These are phyloP conservation scores for Leptobrachium leishanense DNA, from an alignment of 2,113 vertebrate genomes.

Conservation along the genomic window DNA sequence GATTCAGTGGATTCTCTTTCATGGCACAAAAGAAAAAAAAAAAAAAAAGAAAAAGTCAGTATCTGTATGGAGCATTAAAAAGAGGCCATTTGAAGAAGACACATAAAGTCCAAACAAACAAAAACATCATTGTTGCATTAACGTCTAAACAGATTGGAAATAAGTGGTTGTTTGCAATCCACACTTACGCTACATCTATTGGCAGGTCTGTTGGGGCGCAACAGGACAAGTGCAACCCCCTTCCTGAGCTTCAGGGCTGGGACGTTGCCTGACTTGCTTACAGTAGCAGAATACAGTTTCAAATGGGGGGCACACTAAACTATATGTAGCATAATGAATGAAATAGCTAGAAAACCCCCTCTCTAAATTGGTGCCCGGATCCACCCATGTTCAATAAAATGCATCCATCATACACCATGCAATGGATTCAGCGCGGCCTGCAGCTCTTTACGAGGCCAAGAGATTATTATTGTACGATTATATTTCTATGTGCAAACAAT, in stretches of 20 bases:
- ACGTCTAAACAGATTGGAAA: conserved; percentile 19
- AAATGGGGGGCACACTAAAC: too few relatives aligned
- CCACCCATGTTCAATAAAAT: too few relatives aligned
- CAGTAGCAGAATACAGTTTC: too few relatives aligned
- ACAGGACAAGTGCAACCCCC: too few relatives aligned
- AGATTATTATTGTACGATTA: not conserved
- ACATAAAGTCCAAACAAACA: not conserved
- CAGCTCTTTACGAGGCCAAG: not conserved
- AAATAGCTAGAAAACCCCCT: too few relatives aligned
- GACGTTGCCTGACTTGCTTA: too few relatives aligned
- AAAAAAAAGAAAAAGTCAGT: conserved; percentile 28
- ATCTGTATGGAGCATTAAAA: conserved; percentile 12
- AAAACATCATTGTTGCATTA: conserved; percentile 32
- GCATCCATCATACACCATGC: not conserved
- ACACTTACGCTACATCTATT: conserved; percentile 28
- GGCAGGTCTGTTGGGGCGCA: too few relatives aligned
- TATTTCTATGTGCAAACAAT: too few relatives aligned
- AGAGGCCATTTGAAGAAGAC: not conserved
- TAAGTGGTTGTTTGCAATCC: conserved; percentile 29
- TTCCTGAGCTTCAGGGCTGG: too few relatives aligned
- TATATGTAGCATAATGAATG: too few relatives aligned
- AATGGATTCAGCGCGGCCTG: not conserved
- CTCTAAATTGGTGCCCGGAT: too few relatives aligned
- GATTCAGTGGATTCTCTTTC: conserved; percentile 24
- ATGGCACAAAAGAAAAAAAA: conserved; percentile 22